A percentile compares a stretch with the other conserved stretches of the same genome.
phyloP scores from a whole-genome alignment of 2,888 invertebrate species.

The Chelonus formosanus region DNA sequence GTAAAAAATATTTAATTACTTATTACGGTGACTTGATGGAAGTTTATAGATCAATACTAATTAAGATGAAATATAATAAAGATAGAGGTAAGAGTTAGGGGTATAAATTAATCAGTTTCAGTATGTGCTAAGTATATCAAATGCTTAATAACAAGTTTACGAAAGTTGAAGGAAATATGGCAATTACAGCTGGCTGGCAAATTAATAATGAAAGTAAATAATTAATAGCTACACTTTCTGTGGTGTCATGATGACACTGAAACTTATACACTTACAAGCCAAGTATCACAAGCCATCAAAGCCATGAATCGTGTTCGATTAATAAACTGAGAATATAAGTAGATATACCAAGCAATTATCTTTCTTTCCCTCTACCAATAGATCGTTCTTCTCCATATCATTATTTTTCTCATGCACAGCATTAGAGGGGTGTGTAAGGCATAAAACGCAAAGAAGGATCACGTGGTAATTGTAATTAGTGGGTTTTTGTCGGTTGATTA shows the following conservation, averaged over 20 bases:
- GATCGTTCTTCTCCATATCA: too few relatives aligned
- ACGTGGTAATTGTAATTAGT: conserved; percentile 31
- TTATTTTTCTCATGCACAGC: too few relatives aligned
- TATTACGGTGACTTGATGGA: too few relatives aligned
- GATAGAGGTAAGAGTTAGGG: too few relatives aligned
- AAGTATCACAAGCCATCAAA: not conserved
- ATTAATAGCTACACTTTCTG: conserved; percentile 53
- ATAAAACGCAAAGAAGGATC: not conserved
- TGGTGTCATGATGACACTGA: conserved; percentile 38
- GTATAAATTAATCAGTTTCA: conserved; percentile 21
- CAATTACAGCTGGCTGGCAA: conserved; percentile 49
- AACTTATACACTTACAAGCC: conserved; percentile 12
- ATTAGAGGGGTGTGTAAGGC: too few relatives aligned
- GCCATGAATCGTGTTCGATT: conserved; percentile 32
- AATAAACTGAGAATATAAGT: conserved; percentile 26
- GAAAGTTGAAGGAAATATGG: conserved; percentile 38
- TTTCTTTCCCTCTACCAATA: conserved; percentile 16
- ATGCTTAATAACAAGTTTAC: not conserved
- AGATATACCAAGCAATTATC: conserved; percentile 31
- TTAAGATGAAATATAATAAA: too few relatives aligned
- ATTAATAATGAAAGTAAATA: conserved; percentile 59
- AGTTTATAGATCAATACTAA: too few relatives aligned
- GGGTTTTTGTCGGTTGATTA: conserved; percentile 33
- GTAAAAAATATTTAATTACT: too few relatives aligned
- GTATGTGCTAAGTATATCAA: conserved; percentile 1